phyloP scores from a whole-genome alignment of 2,113 vertebrate species.

The Lepus timidus region DNA sequence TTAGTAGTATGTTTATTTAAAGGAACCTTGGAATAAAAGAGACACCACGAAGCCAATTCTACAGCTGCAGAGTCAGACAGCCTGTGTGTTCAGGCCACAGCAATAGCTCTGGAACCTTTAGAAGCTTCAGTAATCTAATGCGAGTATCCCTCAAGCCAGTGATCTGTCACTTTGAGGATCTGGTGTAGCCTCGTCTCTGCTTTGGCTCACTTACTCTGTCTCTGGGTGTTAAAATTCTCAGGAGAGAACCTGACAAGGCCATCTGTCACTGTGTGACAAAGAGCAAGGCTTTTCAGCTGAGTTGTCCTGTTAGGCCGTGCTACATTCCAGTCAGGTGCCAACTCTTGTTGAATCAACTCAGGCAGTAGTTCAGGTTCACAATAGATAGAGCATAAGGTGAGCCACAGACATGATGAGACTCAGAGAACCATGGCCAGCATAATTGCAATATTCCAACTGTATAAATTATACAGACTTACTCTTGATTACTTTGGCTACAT shows the following conservation, averaged over 20 bases:
- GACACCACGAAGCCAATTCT: rapidly evolving
- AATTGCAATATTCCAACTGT: neutral
- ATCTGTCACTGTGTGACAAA: neutral
- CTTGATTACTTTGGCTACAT: neutral
- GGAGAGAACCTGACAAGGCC: neutral
- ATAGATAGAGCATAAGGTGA: neutral
- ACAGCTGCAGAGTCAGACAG: neutral
- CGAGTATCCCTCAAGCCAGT: no score
- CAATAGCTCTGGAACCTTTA: neutral
- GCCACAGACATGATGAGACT: neutral
- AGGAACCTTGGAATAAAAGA: neutral
- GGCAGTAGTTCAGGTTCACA: neutral
- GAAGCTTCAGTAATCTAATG: neutral
- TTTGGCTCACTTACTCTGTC: neutral
- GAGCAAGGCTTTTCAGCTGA: neutral
- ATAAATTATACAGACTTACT: neutral
- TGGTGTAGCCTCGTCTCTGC: neutral
- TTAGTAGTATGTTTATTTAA: neutral
- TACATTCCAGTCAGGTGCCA: neutral
- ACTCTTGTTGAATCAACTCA: neutral
- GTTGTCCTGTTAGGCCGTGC: no score
- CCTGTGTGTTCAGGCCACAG: neutral
- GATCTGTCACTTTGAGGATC: neutral
- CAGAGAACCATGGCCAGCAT: neutral
- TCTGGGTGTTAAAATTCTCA: neutral